Conservation (phyloP, 2,113 vertebrate genomes). For the Hyperopisus bebe region DNA sequence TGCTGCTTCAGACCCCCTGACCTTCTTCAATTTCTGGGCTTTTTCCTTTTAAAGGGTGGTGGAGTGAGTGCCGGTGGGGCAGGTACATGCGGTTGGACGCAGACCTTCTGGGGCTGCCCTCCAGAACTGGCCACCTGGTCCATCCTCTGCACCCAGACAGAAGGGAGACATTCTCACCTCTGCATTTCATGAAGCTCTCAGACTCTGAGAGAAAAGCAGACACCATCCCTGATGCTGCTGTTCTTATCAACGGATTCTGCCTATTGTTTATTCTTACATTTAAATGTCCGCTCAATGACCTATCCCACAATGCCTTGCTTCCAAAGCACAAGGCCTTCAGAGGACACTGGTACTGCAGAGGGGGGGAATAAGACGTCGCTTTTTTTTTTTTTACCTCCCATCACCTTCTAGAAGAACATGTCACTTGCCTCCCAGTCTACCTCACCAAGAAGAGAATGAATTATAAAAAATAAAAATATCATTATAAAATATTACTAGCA, state of each 20-base stretch:
- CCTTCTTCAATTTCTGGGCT: neutral
- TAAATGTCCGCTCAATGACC: neutral
- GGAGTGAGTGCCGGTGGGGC: neutral
- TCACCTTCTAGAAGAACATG: neutral
- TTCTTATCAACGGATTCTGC: neutral
- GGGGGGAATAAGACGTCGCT: neutral
- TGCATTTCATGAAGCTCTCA: neutral
- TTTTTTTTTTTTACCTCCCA: neutral
- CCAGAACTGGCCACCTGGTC: neutral
- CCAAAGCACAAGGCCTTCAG: neutral
- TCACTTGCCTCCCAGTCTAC: neutral
- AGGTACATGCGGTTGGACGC: neutral
- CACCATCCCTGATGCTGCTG: neutral
- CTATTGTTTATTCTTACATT: neutral
- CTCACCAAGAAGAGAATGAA: neutral
- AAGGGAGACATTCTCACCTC: neutral
- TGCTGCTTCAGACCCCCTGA: neutral
- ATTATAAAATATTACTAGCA: neutral
- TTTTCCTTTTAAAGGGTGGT: neutral
- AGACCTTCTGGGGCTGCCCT: neutral
- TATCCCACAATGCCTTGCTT: neutral
- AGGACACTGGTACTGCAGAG: neutral
- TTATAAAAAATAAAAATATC: neutral
- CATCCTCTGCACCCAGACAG: neutral
- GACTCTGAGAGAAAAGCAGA: neutral